Evolutionary conservation across 2,113 vertebrate species (phyloP).

Genomic region (Oreochromis niloticus): DNA sequence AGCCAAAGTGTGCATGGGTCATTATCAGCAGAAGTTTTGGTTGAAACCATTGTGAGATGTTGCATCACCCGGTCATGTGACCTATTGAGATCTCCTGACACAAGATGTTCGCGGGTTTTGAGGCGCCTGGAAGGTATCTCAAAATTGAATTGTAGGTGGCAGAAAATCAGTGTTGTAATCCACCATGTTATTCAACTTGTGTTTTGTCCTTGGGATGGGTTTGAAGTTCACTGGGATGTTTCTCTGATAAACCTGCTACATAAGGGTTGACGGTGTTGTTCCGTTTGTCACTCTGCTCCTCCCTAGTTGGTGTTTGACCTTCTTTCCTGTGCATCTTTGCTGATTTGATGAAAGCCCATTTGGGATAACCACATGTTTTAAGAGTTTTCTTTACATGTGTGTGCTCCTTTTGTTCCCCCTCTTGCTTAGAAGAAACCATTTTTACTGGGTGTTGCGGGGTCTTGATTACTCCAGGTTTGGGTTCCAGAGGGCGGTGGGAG

Average conservation of each 20-base stretch:
- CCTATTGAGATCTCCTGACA: neutral
- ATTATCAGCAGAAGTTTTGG: neutral
- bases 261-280: neutral
- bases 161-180: neutral
- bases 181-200: neutral
- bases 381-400: neutral
- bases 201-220: neutral
- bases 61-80: rapidly evolving
- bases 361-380: neutral
- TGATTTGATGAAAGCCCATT: neutral
- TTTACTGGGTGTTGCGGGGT: neutral
- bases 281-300: rapidly evolving
- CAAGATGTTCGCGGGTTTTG: rapidly evolving
- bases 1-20: neutral
- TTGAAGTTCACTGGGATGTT: neutral
- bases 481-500: neutral
- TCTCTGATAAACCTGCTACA: neutral
- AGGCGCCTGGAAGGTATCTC: neutral
- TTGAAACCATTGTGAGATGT: neutral
- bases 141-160: neutral
- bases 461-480: neutral
- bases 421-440: neutral
- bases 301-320: neutral
- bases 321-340: neutral
- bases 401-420: neutral